These are phyloP conservation scores for Oxyteleia sp. DNA, from an alignment of 2,888 invertebrate genomes.

Conservation along the genomic window DNA sequence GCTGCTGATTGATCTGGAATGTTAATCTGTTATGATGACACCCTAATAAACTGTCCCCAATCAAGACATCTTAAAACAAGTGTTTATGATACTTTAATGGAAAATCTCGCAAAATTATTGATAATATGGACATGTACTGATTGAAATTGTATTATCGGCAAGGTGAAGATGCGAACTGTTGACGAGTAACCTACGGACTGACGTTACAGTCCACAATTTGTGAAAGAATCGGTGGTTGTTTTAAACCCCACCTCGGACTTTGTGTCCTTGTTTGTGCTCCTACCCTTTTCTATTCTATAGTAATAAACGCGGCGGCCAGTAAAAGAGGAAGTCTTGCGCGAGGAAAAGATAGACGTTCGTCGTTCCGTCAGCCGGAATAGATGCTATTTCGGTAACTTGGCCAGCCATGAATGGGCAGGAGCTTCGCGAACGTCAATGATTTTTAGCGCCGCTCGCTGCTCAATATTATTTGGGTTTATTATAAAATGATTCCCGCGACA, in stretches of 20 bases:
- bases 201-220: conserved; percentile 78
- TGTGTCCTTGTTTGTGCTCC: conserved; percentile 70
- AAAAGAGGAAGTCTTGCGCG: conserved; percentile 65
- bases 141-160: neutral
- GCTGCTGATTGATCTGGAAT: conserved; percentile 90
- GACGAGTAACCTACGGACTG: conserved; percentile 82
- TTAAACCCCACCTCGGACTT: conserved; percentile 78
- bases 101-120: neutral
- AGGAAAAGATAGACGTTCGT: conserved; percentile 69
- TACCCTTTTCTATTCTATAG: conserved; percentile 67
- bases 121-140: conserved; percentile 1
- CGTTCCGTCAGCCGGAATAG: conserved; percentile 79
- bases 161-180: conserved; percentile 80
- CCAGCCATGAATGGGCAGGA: conserved; percentile 88
- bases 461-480: conserved; percentile 32
- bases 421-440: conserved; percentile 83
- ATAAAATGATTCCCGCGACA: conserved; percentile 5
- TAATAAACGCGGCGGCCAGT: conserved; percentile 65
- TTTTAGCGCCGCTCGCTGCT: conserved; percentile 70
- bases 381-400: conserved; percentile 87
- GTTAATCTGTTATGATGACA: conserved; percentile 32
- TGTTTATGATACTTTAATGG: too few relatives aligned
- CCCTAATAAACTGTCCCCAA: neutral
- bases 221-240: conserved; percentile 79
- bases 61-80: neutral